Evolutionary conservation across 2,797 vertebrate species (phyloP).

Genomic region (Propithecus perrieri): DNA sequence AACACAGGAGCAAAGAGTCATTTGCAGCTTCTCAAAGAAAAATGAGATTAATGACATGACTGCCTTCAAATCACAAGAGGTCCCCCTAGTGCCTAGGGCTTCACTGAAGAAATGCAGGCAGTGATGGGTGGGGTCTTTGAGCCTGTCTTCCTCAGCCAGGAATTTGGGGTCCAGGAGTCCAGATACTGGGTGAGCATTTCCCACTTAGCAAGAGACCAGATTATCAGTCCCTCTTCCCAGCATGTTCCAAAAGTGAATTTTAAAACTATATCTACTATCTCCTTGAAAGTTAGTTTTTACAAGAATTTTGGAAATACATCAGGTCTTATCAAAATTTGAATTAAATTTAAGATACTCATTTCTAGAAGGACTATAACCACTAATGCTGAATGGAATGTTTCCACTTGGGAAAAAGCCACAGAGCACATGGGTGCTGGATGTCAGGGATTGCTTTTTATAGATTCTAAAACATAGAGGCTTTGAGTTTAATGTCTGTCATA

Average conservation of each 20-base stretch:
- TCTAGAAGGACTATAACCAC: neutral
- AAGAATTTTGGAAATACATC: constrained; percentile 45
- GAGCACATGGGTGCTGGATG: neutral
- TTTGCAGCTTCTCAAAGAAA: neutral
- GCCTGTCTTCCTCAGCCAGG: neutral
- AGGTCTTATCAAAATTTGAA: constrained; percentile 31
- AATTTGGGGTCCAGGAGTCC: neutral
- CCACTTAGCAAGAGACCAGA: neutral
- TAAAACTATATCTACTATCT: neutral
- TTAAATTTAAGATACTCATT: constrained; percentile 20
- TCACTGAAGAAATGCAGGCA: neutral
- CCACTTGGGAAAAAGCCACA: constrained; percentile 6
- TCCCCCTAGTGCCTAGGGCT: neutral
- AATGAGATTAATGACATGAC: neutral
- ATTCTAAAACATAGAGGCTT: constrained; percentile 65
- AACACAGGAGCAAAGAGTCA: neutral
- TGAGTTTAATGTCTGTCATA: constrained; percentile 72
- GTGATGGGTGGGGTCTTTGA: neutral
- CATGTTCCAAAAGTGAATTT: neutral
- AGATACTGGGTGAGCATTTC: neutral
- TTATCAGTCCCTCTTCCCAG: neutral
- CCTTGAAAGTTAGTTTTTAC: neutral
- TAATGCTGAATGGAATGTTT: constrained; percentile 30
- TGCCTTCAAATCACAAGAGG: neutral
- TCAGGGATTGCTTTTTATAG: constrained; percentile 35